phyloP scores from a whole-genome alignment of 2,888 invertebrate genomes.

The Sesamia inferens region DNA sequence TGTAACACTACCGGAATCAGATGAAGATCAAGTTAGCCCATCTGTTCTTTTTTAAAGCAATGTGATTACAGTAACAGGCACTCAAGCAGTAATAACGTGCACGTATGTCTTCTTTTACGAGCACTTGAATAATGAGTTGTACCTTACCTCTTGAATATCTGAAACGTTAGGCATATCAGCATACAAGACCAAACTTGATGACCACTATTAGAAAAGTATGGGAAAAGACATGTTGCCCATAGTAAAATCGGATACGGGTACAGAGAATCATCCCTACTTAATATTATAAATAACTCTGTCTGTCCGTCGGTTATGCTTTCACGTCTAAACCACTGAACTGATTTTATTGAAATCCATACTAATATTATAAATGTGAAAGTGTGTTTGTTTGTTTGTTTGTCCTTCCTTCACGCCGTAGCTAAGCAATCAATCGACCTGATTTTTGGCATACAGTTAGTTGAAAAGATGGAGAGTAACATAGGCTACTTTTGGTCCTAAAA shows the following conservation, averaged over 20 bases:
- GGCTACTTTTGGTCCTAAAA: no score
- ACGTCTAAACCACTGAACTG: no score
- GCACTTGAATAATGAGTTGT: slow-evolving; percentile 23
- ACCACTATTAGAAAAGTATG: neutral
- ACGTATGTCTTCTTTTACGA: slow-evolving; percentile 37
- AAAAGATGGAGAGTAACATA: no score
- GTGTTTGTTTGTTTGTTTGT: no score
- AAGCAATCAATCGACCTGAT: no score
- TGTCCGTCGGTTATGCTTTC: no score
- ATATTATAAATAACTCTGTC: no score
- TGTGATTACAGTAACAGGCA: slow-evolving; percentile 6
- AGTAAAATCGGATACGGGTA: neutral
- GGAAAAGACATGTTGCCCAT: neutral
- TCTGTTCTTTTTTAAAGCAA: neutral
- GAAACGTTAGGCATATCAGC: neutral
- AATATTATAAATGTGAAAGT: no score
- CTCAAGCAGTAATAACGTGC: slow-evolving; percentile 14
- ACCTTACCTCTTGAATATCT: slow-evolving; percentile 18
- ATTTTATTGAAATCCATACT: no score
- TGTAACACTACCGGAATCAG: neutral
- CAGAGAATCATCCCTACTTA: neutral
- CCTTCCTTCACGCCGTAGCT: no score
- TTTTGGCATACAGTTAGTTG: no score
- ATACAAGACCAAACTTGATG: neutral
- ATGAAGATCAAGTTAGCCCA: neutral